A percentile compares a stretch with the other conserved stretches of the same genome.
phyloP scores from a whole-genome alignment of 2,888 invertebrate species.

The Agrypnus murinus region DNA sequence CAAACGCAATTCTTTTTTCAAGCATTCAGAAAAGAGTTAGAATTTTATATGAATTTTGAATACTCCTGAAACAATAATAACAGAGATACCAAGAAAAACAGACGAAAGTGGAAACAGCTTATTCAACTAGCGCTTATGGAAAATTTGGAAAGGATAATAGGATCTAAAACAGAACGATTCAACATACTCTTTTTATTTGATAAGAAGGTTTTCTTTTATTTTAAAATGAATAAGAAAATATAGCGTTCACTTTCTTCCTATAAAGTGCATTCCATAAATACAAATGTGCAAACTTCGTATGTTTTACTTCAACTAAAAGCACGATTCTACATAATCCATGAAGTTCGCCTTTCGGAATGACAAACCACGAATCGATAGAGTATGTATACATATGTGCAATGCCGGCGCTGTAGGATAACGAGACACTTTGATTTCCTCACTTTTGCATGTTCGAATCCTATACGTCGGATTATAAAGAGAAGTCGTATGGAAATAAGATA shows the following conservation, averaged over 20 bases:
- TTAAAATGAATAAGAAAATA: no score
- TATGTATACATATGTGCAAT: background rate
- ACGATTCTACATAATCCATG: constrained; percentile 6
- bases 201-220: no score
- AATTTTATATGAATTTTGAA: no score
- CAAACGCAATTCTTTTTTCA: no score
- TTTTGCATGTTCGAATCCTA: background rate
- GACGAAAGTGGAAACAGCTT: no score
- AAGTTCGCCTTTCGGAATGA: constrained; percentile 6
- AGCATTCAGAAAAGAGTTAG: no score
- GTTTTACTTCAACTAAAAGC: constrained; percentile 13
- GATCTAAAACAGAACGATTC: no score
- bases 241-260: background rate
- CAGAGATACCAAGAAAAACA: no score
- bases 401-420: background rate
- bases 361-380: constrained; percentile 9
- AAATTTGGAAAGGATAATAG: no score
- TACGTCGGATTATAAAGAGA: background rate
- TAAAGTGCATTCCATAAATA: background rate
- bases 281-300: background rate
- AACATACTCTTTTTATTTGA: no score
- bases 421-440: background rate
- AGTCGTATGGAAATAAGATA: background rate
- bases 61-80: no score
- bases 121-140: no score